Evolutionary conservation across 1,140 invertebrate genomes (phyloP), one percentile per base, ranked within the genome.

Genomic region (fruit fly (Drosophila melanogaster)): DNA sequence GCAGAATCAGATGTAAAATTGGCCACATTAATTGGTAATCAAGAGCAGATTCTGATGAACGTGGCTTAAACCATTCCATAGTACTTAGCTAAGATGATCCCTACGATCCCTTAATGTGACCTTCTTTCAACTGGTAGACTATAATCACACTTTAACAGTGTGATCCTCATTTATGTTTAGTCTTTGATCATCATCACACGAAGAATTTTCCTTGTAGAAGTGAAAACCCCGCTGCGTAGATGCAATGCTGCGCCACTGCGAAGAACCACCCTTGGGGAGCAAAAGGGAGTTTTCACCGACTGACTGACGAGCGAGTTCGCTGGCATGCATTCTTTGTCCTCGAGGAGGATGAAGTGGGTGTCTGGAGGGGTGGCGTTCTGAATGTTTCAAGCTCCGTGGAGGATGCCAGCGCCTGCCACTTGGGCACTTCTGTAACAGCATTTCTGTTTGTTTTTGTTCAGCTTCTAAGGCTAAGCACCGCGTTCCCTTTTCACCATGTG

Each of bases 391-490:
- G 65, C 65, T 66, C 47, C 61, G 50, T 22, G 26, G 66, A 57
- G 66, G 64, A 70, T 70, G 72, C 72, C 55, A 83, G 56, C 62
- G 55, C 79, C 75, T 76, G 49, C 61, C 49, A 65, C 61, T 74
- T 59, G 66, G 66, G 66, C 81, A 73, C 77, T 86, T 73, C 53
- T 85, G 73, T 64, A 65, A 70, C 50, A 77, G 66, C 77, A 74
- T 74, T 81, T 84, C 37, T 73, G 37, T 73, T 86, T 85, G 81
- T 85, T 74, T 69, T 81, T 81, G 74, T 86, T 74, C 74, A 78
- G 53, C 77, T 73, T 65, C 55, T 77, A 61, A 47, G 67, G 55
- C 59, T 57, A 49, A 64, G 44, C 38, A 41, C 44, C 47, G 50
- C 56, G 38, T 37, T 54, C 46, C 46, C 58, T 56, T 69, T 70